Conservation (phyloP, 1,140 invertebrate genomes). For the Hypothenemus hampei region DNA sequence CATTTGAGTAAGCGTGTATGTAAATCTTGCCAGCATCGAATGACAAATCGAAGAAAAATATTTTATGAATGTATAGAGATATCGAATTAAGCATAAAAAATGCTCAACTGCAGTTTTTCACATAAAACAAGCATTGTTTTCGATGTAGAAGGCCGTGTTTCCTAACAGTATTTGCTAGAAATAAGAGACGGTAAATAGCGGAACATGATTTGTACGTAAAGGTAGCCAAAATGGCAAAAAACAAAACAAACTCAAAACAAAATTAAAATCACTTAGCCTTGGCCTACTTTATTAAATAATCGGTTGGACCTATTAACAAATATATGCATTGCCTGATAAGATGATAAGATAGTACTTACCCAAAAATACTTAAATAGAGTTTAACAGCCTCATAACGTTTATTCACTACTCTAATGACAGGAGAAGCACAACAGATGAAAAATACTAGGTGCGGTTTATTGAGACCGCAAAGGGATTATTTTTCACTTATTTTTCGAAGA, state of each 20-base stretch:
- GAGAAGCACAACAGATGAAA: neutral
- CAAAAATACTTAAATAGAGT: neutral
- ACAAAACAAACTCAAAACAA: neutral
- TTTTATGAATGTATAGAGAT: neutral
- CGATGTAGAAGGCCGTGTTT: too few species aligned
- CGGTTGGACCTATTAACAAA: neutral
- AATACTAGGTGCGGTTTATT: neutral
- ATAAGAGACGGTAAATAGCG: neutral
- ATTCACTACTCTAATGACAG: neutral
- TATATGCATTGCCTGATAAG: neutral
- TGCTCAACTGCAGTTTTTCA: too few species aligned
- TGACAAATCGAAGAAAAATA: neutral
- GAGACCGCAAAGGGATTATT: too few species aligned
- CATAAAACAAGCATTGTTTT: too few species aligned
- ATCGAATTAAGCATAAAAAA: neutral
- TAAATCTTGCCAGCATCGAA: neutral
- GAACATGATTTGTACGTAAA: neutral
- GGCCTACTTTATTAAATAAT: neutral
- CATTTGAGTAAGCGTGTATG: too few species aligned
- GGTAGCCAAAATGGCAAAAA: neutral
- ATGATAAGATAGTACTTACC: constrained; percentile 1
- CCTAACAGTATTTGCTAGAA: too few species aligned
- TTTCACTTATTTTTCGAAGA: too few species aligned
- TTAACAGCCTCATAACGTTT: constrained; percentile 1
- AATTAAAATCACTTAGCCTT: neutral